Base-by-base conservation (phyloP, 2,888 invertebrate species). In the Trissonchulus latispiculum region DNA sequence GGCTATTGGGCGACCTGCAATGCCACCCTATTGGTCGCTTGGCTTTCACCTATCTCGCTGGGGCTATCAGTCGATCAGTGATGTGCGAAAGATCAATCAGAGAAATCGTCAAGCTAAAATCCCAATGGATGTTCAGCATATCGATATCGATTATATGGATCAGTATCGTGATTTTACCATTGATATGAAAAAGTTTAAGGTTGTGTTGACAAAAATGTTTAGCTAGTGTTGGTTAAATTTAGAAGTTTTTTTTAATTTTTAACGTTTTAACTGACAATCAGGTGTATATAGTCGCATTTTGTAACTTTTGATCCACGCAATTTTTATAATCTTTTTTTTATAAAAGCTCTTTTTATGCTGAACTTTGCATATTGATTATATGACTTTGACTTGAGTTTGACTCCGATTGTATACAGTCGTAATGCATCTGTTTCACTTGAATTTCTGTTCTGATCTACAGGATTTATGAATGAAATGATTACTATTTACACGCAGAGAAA, bases 61-160 rank as follows among this genome's bases (percentile, higher is more conserved):
- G n/a, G 73, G 73, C 3, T 74, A 74, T 31, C 2, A 31, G 29
- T 75, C 72, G 29, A 71, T 80, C 61, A 72, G 75, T 2, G 79
- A 80, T 48, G 76, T 80, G 76, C 75, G 78, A 70, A 74, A 64
- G 36, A 67, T 74, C 15, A 79, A 84, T 15, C 74, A 79, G 29
- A 77, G 84, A 23, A 84, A 81, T 48, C 76, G 81, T 23, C 76
- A 77, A 8, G 80, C 83, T 2, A 78, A 79, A 28, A 84, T 85
- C 67, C 84, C 85, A 2, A 90, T 82, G 76, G 84, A 84, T 76
- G 82, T 89, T 0, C 90, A 91, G 81, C 91, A 91, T 90, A 91
- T 90, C 79, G 92, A 92, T 83, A 87, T 92, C 75, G 92, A 92
- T 84, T 91, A 91, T 81, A 92, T 92, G 92, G 85, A 88, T 33